Percentiles rank a stretch among this genome's conserved stretches.
Conservation (phyloP, 2,888 invertebrate genomes). For the Cylindroiulus punctatus region DNA sequence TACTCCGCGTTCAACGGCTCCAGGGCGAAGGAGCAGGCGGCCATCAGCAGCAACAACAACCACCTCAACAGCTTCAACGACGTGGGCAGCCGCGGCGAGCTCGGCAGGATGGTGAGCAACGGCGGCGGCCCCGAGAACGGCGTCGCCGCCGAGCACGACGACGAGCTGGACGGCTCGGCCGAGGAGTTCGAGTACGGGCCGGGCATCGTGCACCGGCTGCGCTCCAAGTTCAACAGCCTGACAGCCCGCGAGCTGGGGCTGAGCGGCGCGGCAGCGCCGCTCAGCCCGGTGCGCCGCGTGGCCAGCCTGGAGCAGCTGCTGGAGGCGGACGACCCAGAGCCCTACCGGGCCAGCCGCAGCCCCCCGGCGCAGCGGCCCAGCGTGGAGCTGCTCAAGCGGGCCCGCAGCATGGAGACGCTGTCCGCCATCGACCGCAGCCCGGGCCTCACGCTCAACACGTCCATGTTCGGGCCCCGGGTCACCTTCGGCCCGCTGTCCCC, state of each 20-base stretch:
- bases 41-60: constrained; percentile 19
- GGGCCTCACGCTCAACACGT: background rate
- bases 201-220: constrained; percentile 58
- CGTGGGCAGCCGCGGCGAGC: background rate
- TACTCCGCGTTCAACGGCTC: background rate
- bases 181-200: constrained; percentile 58
- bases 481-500: constrained; percentile 27
- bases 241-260: background rate
- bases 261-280: background rate
- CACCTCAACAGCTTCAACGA: background rate
- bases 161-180: too few species aligned
- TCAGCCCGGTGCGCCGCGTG: constrained; percentile 56
- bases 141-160: background rate
- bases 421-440: constrained; percentile 48
- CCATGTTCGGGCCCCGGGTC: background rate
- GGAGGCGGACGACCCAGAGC: constrained; percentile 30
- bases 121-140: background rate
- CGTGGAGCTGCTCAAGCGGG: constrained; percentile 58
- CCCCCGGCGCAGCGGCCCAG: background rate
- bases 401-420: constrained; percentile 60
- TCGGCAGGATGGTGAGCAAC: background rate
- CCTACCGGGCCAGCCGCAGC: background rate
- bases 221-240: constrained; percentile 58
- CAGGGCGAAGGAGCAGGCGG: background rate
- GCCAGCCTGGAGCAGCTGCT: constrained; percentile 57